Percentiles rank a stretch among this genome's conserved stretches.
Conservation (phyloP, 2,888 invertebrate species). For the Idaea dimidiata region DNA sequence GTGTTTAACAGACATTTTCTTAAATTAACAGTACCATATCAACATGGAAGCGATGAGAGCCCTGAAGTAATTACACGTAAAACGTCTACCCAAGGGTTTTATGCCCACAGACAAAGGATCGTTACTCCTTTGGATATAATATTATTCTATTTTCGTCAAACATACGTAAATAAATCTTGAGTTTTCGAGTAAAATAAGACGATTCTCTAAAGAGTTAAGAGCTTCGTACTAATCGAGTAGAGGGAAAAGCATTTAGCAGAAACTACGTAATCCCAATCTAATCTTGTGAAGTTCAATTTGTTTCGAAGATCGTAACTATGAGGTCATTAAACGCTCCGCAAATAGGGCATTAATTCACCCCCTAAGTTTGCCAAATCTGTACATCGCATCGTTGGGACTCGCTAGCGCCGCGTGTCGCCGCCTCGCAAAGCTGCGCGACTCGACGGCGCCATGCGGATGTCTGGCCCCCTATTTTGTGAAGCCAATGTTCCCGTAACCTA, state of each 20-base stretch:
- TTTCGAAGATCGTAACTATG: slow-evolving; percentile 33
- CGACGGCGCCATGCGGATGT: slow-evolving; percentile 37
- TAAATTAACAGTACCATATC: slow-evolving; percentile 19
- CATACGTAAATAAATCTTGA: neutral
- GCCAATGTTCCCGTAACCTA: slow-evolving; percentile 42
- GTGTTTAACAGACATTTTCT: neutral
- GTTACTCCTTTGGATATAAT: slow-evolving; percentile 10
- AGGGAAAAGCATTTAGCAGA: slow-evolving; percentile 23
- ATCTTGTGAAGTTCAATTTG: slow-evolving; percentile 24
- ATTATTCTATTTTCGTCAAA: slow-evolving; percentile 21
- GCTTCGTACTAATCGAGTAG: slow-evolving; percentile 25
- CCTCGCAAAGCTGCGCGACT: slow-evolving; percentile 13
- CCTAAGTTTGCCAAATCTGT: slow-evolving; percentile 44
- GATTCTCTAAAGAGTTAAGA: neutral
- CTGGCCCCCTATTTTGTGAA: slow-evolving; percentile 43
- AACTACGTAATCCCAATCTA: slow-evolving; percentile 17
- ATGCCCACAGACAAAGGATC: slow-evolving; percentile 28
- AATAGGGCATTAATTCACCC: slow-evolving; percentile 45
- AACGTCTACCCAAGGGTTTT: slow-evolving; percentile 33
- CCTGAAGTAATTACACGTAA: slow-evolving; percentile 46
- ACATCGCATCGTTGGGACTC: slow-evolving; percentile 33
- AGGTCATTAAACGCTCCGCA: slow-evolving; percentile 44
- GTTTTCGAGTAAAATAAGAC: neutral
- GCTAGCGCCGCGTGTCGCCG: slow-evolving; percentile 18
- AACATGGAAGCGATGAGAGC: slow-evolving; percentile 40